Conservation (phyloP, 2,797 vertebrate species). For the Neopelma chrysocephalum region DNA sequence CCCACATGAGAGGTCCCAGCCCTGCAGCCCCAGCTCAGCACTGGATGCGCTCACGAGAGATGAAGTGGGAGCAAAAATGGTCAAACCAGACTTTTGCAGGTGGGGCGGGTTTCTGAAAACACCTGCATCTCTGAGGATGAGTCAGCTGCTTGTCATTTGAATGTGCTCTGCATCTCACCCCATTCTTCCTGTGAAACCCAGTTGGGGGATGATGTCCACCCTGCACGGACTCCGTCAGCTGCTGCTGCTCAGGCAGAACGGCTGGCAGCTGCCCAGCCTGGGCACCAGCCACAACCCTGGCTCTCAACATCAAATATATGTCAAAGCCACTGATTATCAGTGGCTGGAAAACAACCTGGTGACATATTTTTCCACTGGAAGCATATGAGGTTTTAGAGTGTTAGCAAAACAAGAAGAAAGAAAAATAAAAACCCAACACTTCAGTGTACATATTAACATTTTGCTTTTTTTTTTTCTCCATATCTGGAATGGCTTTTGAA, state of each 20-base stretch:
- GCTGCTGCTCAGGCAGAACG: neutral
- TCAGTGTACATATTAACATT: neutral
- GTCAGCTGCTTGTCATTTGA: neutral
- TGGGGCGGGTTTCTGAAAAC: neutral
- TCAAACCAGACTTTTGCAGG: neutral
- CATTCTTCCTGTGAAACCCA: neutral
- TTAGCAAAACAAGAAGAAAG: neutral
- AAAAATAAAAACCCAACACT: neutral
- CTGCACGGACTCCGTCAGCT: neutral
- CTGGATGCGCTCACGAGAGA: rapidly evolving
- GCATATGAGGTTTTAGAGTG: neutral
- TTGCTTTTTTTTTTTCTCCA: neutral
- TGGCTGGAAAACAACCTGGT: neutral
- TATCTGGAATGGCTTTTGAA: neutral
- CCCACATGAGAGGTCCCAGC: neutral
- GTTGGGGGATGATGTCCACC: neutral
- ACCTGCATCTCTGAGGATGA: neutral
- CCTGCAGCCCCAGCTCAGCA: neutral
- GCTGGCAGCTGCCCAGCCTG: neutral
- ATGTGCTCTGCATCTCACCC: neutral
- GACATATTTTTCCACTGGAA: constrained; percentile 7
- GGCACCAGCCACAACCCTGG: neutral
- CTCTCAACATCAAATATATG: neutral
- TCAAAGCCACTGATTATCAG: neutral
- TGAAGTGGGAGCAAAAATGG: neutral